These are phyloP conservation scores for Amphimedon queenslandica DNA, from an alignment of 37 sponge, comb jelly and placozoan species.

Conservation along the genomic window DNA sequence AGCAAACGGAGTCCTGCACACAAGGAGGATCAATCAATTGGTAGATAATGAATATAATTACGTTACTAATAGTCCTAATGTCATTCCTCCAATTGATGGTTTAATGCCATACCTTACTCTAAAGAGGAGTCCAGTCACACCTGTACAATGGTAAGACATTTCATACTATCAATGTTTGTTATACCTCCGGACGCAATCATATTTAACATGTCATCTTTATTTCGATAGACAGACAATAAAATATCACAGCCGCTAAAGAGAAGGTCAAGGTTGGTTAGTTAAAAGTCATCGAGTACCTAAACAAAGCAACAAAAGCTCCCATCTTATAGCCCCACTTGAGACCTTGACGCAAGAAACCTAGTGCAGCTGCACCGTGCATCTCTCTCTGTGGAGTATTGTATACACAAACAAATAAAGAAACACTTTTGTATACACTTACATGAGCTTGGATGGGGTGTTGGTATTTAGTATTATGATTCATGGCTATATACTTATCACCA, in stretches of 20 bases:
- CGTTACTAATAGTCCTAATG: constrained; percentile 55
- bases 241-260: constrained; percentile 35
- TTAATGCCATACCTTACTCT: constrained; percentile 46
- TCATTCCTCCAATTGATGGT: constrained; percentile 56
- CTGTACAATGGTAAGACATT: constrained; percentile 3
- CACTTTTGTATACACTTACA: constrained; percentile 13
- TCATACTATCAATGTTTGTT: no score
- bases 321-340: constrained; percentile 61
- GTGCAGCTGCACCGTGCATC: constrained; percentile 49
- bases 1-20: constrained; percentile 44
- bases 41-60: neutral
- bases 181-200: constrained; percentile 55
- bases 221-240: constrained; percentile 36
- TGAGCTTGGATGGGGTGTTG: constrained; percentile 67
- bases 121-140: constrained; percentile 52
- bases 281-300: constrained; percentile 36
- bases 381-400: constrained; percentile 40
- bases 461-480: constrained; percentile 57
- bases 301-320: constrained; percentile 62
- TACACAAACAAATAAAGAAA: neutral
- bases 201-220: constrained; percentile 51
- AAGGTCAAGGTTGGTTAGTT: neutral
- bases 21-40: neutral
- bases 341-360: constrained; percentile 61
- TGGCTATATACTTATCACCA: constrained; percentile 53